These are phyloP conservation scores for Drosophila mercatorum DNA, from an alignment of 2,888 invertebrate species.

Conservation along the genomic window DNA sequence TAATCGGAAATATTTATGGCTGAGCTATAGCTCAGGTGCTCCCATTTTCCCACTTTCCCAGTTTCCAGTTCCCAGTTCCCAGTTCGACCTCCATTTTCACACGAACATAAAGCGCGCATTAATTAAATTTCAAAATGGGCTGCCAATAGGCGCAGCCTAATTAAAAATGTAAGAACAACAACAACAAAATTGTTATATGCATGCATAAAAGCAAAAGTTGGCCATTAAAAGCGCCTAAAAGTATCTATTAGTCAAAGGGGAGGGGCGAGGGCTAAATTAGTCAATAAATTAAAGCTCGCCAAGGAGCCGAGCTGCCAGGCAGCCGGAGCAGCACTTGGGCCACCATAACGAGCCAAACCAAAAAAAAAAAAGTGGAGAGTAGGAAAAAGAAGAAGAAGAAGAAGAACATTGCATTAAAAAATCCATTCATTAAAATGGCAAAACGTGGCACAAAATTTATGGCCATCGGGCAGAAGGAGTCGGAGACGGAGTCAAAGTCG, in stretches of 20 bases:
- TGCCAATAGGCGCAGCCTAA: conserved; percentile 37
- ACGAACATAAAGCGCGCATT: conserved; percentile 60
- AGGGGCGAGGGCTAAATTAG: conserved; percentile 61
- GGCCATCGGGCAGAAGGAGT: conserved; percentile 46
- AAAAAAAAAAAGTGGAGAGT: conserved; percentile 26
- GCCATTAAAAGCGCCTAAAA: conserved; percentile 63
- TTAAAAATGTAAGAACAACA: conserved; percentile 21
- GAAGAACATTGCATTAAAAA: conserved; percentile 76
- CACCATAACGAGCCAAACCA: conserved; percentile 58
- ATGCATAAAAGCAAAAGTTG: conserved; percentile 47
- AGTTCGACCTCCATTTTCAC: neutral
- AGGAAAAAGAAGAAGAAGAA: neutral
- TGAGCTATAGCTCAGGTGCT: conserved; percentile 33
- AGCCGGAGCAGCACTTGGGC: conserved; percentile 16
- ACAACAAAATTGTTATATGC: conserved; percentile 3
- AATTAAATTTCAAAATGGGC: conserved; percentile 62
- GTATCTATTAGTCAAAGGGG: conserved; percentile 65
- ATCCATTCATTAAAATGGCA: conserved; percentile 81
- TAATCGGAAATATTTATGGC: conserved; percentile 55
- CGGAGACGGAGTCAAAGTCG: conserved; percentile 8
- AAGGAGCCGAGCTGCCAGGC: conserved; percentile 8
- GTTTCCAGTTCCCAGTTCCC: neutral
- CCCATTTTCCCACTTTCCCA: neutral
- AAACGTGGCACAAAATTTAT: conserved; percentile 80
- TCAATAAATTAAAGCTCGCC: conserved; percentile 73